Conservation (phyloP, 2,888 invertebrate genomes). For the Syritta pipiens region DNA sequence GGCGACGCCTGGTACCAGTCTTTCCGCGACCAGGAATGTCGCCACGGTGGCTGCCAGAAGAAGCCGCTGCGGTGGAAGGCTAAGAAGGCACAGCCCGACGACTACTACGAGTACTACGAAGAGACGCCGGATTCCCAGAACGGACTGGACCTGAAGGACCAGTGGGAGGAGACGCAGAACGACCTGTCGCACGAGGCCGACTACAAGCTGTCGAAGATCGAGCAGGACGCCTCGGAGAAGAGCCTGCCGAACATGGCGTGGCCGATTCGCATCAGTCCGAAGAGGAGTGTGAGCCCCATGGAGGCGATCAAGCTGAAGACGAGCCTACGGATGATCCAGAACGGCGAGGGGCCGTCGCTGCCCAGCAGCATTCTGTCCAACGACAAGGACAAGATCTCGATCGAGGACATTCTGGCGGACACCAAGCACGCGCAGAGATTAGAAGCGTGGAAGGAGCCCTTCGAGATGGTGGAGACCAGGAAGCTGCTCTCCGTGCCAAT, state of each 20-base stretch:
- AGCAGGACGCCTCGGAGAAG: constrained; percentile 76
- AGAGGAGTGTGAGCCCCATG: constrained; percentile 73
- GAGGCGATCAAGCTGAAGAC: constrained; percentile 76
- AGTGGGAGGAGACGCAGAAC: constrained; percentile 71
- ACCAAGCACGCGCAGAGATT: background rate
- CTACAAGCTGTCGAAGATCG: constrained; percentile 78
- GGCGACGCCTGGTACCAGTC: constrained; percentile 73
- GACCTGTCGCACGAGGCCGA: constrained; percentile 78
- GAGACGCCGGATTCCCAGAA: constrained; percentile 63
- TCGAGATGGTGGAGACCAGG: constrained; percentile 33
- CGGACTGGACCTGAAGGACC: constrained; percentile 65
- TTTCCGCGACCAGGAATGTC: constrained; percentile 63
- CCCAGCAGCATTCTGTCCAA: constrained; percentile 74
- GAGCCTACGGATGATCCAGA: constrained; percentile 74
- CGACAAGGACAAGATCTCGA: constrained; percentile 59
- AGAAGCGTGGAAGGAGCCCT: constrained; percentile 27
- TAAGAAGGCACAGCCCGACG: constrained; percentile 27
- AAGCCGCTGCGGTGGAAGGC: constrained; percentile 24
- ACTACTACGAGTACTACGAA: constrained; percentile 67
- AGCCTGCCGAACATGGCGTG: constrained; percentile 26
- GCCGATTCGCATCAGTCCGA: constrained; percentile 64
- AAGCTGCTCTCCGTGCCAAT: constrained; percentile 29
- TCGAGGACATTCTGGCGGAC: constrained; percentile 68
- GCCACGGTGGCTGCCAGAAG: constrained; percentile 43
- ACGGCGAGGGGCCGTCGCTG: constrained; percentile 75